Base-by-base conservation (phyloP, 2,797 vertebrate genomes). In the Acanthurus tractus region DNA sequence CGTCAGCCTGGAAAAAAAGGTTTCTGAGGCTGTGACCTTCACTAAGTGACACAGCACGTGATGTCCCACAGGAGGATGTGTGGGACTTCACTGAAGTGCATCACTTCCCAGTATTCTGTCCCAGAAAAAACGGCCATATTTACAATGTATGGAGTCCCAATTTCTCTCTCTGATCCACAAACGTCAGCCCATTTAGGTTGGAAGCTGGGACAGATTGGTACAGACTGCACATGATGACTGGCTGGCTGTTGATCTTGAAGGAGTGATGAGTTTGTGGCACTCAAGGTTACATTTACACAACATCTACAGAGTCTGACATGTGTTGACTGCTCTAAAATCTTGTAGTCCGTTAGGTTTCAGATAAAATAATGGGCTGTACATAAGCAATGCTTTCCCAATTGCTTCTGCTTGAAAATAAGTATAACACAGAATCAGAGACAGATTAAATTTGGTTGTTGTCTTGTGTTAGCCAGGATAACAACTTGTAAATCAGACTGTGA, bases 1-100 rank as follows among this genome's bases (percentile, higher is more conserved):
- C 72, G 23, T 59, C 55, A 44, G 23, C 13, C 36, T 13, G 22
- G 22, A 74, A 73, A 72, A 63, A 20, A 1, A 2, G 12, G 36
- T 49, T 48, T 49, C 3, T 34, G 69, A 54, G 49, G 46, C 69
- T 53, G 17, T 14, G 36, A 42, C 15, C 36, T 29, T 62, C 40
- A 34, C 8, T 56, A 29, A 63, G 1, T 8, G 49, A 53, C 40
- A 62, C 12, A 17, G 34, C 44, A 34, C 62, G 42, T 20, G 13
- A 49, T 34, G 45, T 48, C 44, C 36, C 48, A 57, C 1, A 38
- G 55, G 34, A 53, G 38, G n/a, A 7, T 29, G 11, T 38, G 4
- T 22, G 62, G 45, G 29, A 63, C 29, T 38, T 29, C 53, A 36
- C 12, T 2, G 4, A 20, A 25, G 4, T 12, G 36, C 64, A 29